Base-by-base conservation (phyloP, 1,140 invertebrate genomes). In the Ganaspis sp. region DNA sequence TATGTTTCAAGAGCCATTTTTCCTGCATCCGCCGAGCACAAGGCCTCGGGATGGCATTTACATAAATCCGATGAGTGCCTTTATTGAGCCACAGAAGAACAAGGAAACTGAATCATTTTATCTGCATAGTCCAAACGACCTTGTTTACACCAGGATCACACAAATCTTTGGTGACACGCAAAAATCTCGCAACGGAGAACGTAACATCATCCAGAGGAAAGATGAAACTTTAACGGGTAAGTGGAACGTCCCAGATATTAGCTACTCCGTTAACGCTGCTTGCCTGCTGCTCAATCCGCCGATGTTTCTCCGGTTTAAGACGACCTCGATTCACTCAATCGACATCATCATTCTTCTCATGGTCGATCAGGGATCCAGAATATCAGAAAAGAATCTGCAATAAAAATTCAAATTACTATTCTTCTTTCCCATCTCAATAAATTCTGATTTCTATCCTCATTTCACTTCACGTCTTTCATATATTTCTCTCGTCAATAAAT, bases 101-200 rank as follows among this genome's bases (percentile, higher is more conserved):
- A 87, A 86, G 74, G 87, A 89, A 72, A 93, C 93, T 19, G 94
- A 96, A 79, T 95, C 96, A 8, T 97, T 97, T 90, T 97, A 96
- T 83, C 91, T 97, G 38, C 96, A 97, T 89, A 95, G 95, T 85
- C 96, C 93, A 29, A 94, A 93, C 88, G 94, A 96, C 77, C 92
- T 96, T 45, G 93, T 94, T 5, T 96, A 96, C 85, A 95, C 95
- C 82, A 92, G 95, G 54, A 95, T 96, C 70, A 94, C 95, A 45
- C 95, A 96, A 84, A 90, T 97, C 45, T 97, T 97, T 87, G 94
- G 87, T 74, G 87, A 90, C 8, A 80, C 75, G 54, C 87, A 85
- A 73, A 83, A 85, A 77, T 73, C 84, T 11, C 83, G 85, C 11
- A 87, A 88, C 76, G 80, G 82, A 72, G 85, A 85, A 71, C 81